phyloP scores from a whole-genome alignment of 2,888 invertebrate species.

The Morpho helenor region DNA sequence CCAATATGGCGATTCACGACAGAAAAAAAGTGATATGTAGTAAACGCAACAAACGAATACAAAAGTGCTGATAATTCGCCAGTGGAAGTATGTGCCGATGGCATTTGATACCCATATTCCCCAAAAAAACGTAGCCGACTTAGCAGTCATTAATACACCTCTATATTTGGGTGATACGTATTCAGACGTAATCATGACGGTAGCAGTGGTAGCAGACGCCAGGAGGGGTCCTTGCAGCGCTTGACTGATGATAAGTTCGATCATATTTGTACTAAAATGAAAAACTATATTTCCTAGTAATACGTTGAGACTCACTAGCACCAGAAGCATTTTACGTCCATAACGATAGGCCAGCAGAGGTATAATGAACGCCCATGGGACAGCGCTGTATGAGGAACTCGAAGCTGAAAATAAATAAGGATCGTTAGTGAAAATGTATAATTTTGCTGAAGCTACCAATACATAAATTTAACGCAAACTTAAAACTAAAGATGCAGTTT shows the following conservation, averaged over 20 bases:
- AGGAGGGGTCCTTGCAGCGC: no score
- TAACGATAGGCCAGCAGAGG: conserved; percentile 5
- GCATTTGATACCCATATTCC: conserved; percentile 27
- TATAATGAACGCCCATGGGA: conserved; percentile 4
- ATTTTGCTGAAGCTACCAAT: not conserved
- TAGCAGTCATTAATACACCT: conserved; percentile 20
- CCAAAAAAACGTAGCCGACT: conserved; percentile 25
- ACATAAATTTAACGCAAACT: no score
- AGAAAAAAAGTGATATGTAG: conserved; percentile 8
- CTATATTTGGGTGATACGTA: no score
- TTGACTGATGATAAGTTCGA: conserved; percentile 12
- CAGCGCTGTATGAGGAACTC: not conserved
- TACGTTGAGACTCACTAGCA: conserved; percentile 3
- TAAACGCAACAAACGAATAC: conserved; percentile 14
- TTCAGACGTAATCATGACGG: no score
- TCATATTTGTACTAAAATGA: conserved; percentile 6
- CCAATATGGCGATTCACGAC: conserved; percentile 29
- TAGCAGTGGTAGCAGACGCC: no score
- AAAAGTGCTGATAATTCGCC: conserved; percentile 25
- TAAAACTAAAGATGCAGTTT: no score
- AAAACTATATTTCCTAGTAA: conserved; percentile 7
- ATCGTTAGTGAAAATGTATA: not conserved
- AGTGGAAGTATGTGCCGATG: conserved; percentile 29
- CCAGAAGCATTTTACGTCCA: conserved; percentile 1
- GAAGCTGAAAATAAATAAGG: conserved; percentile 10